A percentile compares a stretch with the other conserved stretches of the same genome.
Evolutionary conservation across 2,888 invertebrate species (phyloP).

Genomic region (Blera fallax): DNA sequence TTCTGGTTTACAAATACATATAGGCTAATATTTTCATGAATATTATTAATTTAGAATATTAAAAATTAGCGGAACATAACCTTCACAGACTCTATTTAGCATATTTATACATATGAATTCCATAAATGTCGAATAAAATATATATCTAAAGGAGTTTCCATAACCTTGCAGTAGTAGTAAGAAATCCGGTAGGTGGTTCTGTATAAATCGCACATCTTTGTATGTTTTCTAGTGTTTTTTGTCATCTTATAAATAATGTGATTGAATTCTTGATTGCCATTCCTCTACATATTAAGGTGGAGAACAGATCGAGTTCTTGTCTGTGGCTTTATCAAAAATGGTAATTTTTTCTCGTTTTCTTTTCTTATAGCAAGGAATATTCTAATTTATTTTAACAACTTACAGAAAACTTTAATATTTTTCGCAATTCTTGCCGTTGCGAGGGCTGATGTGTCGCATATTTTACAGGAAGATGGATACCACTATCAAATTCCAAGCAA

Average conservation of each 20-base stretch:
- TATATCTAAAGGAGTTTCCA: slow-evolving; percentile 30
- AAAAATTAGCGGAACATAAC: slow-evolving; percentile 19
- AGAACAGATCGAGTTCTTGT: slow-evolving; percentile 22
- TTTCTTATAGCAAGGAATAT: background rate
- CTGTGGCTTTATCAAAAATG: slow-evolving; percentile 5
- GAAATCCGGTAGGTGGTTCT: slow-evolving; percentile 42
- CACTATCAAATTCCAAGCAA: slow-evolving; percentile 38
- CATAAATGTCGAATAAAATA: slow-evolving; percentile 19
- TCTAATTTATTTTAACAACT: background rate
- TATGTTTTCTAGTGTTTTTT: background rate
- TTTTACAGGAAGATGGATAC: slow-evolving; percentile 57
- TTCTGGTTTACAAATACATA: background rate
- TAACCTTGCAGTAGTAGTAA: slow-evolving; percentile 15
- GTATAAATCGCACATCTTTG: background rate
- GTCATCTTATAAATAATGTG: slow-evolving; percentile 57
- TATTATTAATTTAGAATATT: slow-evolving; percentile 12
- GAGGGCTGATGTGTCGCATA: slow-evolving; percentile 50
- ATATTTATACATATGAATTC: slow-evolving; percentile 23
- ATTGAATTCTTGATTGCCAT: slow-evolving; percentile 32
- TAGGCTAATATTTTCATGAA: background rate
- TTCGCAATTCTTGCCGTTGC: slow-evolving; percentile 16
- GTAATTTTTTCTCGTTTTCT: slow-evolving; percentile 12
- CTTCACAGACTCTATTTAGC: slow-evolving; percentile 34
- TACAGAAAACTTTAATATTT: slow-evolving; percentile 42
- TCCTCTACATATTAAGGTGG: slow-evolving; percentile 26